A percentile compares a stretch with the other conserved stretches of the same genome.
Evolutionary conservation across 2,113 vertebrate species (phyloP).

Genomic region (Dendropsophus ebraccatus): DNA sequence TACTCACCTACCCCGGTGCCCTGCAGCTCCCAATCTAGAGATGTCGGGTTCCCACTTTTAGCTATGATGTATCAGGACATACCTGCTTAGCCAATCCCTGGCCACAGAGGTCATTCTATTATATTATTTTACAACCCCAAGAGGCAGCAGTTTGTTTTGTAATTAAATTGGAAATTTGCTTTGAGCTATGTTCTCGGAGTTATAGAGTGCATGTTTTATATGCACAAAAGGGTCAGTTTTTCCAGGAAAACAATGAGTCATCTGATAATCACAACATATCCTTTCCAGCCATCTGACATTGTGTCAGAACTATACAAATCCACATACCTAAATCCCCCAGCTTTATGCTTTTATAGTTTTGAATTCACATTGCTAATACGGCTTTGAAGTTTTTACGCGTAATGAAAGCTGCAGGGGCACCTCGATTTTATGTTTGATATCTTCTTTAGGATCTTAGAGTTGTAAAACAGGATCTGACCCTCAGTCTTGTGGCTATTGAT

Average conservation of each 20-base stretch:
- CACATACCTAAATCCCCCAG: neutral
- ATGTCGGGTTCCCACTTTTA: too few relatives aligned
- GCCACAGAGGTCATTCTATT: too few relatives aligned
- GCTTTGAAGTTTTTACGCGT: neutral
- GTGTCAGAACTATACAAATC: neutral
- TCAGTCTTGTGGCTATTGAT: conserved; percentile 18
- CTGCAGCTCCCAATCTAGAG: too few relatives aligned
- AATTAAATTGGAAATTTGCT: too few relatives aligned
- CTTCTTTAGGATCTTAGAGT: neutral
- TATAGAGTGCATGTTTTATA: too few relatives aligned
- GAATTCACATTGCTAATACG: neutral
- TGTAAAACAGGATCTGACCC: conserved; percentile 1
- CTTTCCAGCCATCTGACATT: neutral
- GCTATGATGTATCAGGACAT: too few relatives aligned
- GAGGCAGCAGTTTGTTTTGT: too few relatives aligned
- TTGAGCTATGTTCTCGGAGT: too few relatives aligned
- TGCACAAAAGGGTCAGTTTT: too few relatives aligned
- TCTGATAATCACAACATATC: neutral
- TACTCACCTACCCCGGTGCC: too few relatives aligned
- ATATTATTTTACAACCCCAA: too few relatives aligned
- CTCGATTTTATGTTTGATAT: neutral
- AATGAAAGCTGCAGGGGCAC: neutral
- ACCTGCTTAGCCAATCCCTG: too few relatives aligned
- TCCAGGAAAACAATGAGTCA: neutral
- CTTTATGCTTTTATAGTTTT: neutral